phyloP scores from a whole-genome alignment of 2,113 vertebrate species.

The Perca fluviatilis region DNA sequence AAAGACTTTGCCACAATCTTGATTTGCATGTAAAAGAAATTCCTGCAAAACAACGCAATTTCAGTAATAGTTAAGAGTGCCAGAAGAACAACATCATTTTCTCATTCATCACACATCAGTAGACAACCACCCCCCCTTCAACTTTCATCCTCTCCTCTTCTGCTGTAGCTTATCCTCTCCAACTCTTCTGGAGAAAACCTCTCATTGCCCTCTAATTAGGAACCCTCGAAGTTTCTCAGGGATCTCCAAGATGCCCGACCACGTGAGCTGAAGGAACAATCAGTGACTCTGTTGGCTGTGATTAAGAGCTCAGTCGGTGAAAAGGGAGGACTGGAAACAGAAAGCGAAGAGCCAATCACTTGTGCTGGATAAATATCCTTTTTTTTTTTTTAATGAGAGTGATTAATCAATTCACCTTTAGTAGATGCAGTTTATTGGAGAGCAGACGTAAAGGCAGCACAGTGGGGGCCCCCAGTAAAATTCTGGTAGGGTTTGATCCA shows the following conservation, averaged over 20 bases:
- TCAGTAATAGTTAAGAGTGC: not conserved
- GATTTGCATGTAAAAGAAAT: not conserved
- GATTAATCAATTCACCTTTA: not conserved
- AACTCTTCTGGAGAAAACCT: constrained; percentile 44
- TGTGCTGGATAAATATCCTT: not conserved
- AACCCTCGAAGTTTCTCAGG: constrained; percentile 38
- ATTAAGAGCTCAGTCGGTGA: not conserved
- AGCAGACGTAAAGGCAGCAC: not conserved
- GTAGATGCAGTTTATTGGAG: not conserved
- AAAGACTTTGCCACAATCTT: not conserved
- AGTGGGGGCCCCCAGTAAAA: not conserved
- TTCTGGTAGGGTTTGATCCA: not conserved
- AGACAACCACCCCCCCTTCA: not conserved
- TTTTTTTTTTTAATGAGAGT: not conserved
- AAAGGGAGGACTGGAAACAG: not conserved
- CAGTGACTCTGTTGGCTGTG: constrained; percentile 13
- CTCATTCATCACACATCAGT: constrained; percentile 15
- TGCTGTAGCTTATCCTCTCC: constrained; percentile 16
- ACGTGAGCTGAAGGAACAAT: constrained; percentile 40
- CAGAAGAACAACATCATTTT: not conserved
- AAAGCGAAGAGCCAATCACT: constrained; percentile 2
- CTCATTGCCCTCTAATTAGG: constrained; percentile 58
- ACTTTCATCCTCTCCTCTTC: constrained; percentile 36
- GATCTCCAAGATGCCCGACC: constrained; percentile 26
- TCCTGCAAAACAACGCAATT: not conserved